These are phyloP conservation scores for Peromyscus polionotus DNA, from an alignment of 2,113 vertebrate species.

Conservation along the genomic window DNA sequence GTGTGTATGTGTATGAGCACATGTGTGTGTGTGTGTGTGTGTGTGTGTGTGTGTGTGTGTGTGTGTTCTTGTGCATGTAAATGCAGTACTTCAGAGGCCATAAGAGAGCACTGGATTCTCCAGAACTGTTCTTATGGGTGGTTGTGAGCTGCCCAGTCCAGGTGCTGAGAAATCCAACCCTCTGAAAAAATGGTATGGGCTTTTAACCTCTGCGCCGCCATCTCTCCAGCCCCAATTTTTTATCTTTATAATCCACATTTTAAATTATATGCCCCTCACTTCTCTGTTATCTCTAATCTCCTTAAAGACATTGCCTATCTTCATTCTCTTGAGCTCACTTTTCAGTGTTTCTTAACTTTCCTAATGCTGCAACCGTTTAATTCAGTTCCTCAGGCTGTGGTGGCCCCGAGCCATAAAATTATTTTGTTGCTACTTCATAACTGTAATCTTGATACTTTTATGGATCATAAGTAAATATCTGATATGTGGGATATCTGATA, in stretches of 20 bases:
- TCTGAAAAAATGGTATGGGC: not conserved
- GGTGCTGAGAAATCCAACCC: not conserved
- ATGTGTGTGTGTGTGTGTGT: not conserved
- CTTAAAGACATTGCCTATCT: not conserved
- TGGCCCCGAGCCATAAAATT: too few species aligned
- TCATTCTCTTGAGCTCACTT: not conserved
- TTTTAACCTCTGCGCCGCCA: not conserved
- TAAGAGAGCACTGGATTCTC: not conserved
- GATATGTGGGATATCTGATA: too few species aligned
- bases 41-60: not conserved
- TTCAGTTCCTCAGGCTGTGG: too few species aligned
- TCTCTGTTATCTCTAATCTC: not conserved
- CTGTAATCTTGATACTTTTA: too few species aligned
- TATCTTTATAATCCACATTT: not conserved
- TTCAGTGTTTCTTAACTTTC: too few species aligned
- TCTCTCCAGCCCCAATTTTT: not conserved
- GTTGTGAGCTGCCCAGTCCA: not conserved
- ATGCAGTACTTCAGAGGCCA: not conserved
- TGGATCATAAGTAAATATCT: too few species aligned
- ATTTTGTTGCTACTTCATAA: too few species aligned
- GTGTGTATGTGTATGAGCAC: not conserved
- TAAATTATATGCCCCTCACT: not conserved
- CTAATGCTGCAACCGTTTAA: too few species aligned
- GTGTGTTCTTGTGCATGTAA: not conserved
- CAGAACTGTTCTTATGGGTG: not conserved